phyloP scores from a whole-genome alignment of 1,140 invertebrate species.

The Leptoteleia sp. region DNA sequence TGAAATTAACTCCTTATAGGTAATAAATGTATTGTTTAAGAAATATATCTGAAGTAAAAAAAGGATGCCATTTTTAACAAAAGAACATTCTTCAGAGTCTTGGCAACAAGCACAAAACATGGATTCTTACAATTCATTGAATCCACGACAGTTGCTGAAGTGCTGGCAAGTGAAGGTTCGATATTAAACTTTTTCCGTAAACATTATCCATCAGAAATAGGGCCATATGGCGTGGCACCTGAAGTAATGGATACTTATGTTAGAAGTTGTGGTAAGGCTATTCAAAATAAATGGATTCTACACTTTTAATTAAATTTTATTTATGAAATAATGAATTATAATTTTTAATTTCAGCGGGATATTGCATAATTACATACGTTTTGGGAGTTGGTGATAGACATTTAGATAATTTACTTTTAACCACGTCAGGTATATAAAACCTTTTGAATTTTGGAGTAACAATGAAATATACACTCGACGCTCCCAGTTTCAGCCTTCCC shows the following conservation, averaged over 20 bases:
- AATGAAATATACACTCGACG: no score
- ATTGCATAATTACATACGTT: slow-evolving; percentile 99
- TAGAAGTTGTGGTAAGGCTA: slow-evolving; percentile 93
- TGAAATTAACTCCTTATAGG: slow-evolving; percentile 97
- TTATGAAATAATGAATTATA: no score
- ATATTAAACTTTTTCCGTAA: slow-evolving; percentile 96
- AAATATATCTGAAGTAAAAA: no score
- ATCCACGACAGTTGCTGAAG: slow-evolving; percentile 95
- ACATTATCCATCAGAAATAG: slow-evolving; percentile 92
- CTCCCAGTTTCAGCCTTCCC: no score
- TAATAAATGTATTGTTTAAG: no score
- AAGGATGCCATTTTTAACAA: no score
- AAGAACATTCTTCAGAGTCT: slow-evolving; percentile 47
- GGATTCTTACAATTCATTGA: slow-evolving; percentile 98
- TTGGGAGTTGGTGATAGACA: slow-evolving; percentile 99
- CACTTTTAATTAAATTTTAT: no score
- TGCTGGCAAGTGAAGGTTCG: slow-evolving; percentile 91
- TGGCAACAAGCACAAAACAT: slow-evolving; percentile 64
- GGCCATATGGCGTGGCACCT: slow-evolving; percentile 93
- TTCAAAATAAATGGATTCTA: no score
- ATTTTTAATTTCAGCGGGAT: slow-evolving; percentile 88
- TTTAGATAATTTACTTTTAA: slow-evolving; percentile 97
- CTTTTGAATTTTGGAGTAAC: no score
- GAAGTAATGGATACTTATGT: slow-evolving; percentile 99
- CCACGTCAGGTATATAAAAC: slow-evolving; percentile 86